Percentiles rank a stretch among this genome's conserved stretches.
Evolutionary conservation across 2,888 invertebrate genomes (phyloP).

Genomic region (Syrphus vitripennis): DNA sequence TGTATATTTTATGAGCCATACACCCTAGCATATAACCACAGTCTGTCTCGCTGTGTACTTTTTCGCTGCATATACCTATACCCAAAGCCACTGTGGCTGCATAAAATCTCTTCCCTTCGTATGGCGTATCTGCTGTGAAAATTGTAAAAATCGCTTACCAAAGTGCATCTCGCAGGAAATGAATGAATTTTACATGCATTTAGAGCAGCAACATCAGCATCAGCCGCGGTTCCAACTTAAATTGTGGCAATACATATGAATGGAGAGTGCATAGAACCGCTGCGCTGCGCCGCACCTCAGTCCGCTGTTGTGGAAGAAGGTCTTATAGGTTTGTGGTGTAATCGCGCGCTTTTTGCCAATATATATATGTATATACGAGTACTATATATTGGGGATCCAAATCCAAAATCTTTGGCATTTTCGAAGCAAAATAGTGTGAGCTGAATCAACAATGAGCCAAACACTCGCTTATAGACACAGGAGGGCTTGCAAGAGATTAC

Average conservation of each 20-base stretch:
- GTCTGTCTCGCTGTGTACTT: conserved; percentile 20
- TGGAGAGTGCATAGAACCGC: conserved; percentile 50
- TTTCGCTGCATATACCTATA: neutral
- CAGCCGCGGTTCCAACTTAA: conserved; percentile 50
- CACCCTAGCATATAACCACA: neutral
- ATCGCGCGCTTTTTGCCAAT: conserved; percentile 27
- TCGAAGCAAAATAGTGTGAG: conserved; percentile 29
- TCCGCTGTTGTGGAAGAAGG: no score
- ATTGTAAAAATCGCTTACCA: conserved; percentile 63
- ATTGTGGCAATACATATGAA: conserved; percentile 60
- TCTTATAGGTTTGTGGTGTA: conserved; percentile 13
- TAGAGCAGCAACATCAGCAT: conserved; percentile 22
- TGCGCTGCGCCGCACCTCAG: no score
- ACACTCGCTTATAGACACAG: neutral
- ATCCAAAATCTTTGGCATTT: conserved; percentile 19
- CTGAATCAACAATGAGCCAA: conserved; percentile 58
- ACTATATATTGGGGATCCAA: conserved; percentile 12
- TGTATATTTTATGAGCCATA: conserved; percentile 65
- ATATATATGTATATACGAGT: no score
- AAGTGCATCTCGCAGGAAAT: conserved; percentile 64
- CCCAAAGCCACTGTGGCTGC: conserved; percentile 33
- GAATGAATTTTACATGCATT: conserved; percentile 71
- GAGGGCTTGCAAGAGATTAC: conserved; percentile 15
- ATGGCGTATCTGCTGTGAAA: conserved; percentile 56
- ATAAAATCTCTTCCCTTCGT: conserved; percentile 49